Evolutionary conservation across 2,113 vertebrate species (phyloP), one percentile per base, ranked within the genome.

Genomic region (Aptenodytes forsteri): DNA sequence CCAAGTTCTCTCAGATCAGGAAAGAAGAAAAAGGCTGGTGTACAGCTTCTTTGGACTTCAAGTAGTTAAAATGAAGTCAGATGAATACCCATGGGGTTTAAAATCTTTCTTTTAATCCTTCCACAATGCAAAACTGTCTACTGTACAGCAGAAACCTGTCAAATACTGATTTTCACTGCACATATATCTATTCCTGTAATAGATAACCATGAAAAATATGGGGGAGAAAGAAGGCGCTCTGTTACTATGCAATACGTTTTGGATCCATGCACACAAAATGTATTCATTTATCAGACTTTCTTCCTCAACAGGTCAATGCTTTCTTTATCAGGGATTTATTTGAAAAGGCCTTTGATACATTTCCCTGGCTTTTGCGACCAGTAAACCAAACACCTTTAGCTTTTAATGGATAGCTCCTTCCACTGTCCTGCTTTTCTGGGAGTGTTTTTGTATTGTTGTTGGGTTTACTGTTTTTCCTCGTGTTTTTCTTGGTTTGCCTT

Each of bases 281-380:
- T 8, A 80, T 49, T 79, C 7, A 46, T 90, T 87, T 94, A 91
- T 75, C 78, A 75, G 89, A 17, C n/a, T 67, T 87, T 44, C 47
- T 38, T 82, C 82, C 83, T 47, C 69, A 88, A 55, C 50, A 75
- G 54, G 59, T 59, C 92, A 92, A 27, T 62, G 27, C 29, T 94
- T 89, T 26, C 56, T 90, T 93, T 92, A 90, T 90, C 80, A 70
- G 66, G 38, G 70, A 71, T 92, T 95, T 89, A 26, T 83, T 54
- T 82, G 47, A 32, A 70, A 86, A 65, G 54, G n/a, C 2, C 21
- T 90, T 65, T 59, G 50, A 71, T 71, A 27, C 34, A 34, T 47
- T 93, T 89, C 36, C 83, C 40, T 16, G 47, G 36, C 40, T 73
- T 65, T 44, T 84, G 13, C 5, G 4, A 76, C 25, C 66, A 70